Evolutionary conservation across 1,140 invertebrate species (phyloP).

Genomic region (Apis mellifera): Amel_HAv3.1 CM009938.2:4086501-4087000

Average conservation of each 20-base stretch:
- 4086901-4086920: not conserved
- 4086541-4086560: too few species aligned
- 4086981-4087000: too few species aligned
- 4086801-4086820: constrained; percentile 5
- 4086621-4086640: too few species aligned
- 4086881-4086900: not conserved
- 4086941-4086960: too few species aligned
- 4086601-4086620: not conserved
- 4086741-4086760: constrained; percentile 6
- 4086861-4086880: not conserved
- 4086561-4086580: not conserved
- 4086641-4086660: not conserved
- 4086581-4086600: not conserved
- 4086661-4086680: constrained; percentile 1
- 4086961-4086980: too few species aligned
- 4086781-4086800: constrained; percentile 12
- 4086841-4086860: not conserved
- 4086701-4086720: not conserved
- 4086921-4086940: not conserved
- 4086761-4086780: constrained; percentile 2
- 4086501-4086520: too few species aligned
- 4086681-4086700: not conserved
- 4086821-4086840: not conserved
- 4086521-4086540: too few species aligned
- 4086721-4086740: not conserved